Evolutionary conservation across 1,140 invertebrate species (phyloP).

Genomic region (Pantala flavescens): DNA sequence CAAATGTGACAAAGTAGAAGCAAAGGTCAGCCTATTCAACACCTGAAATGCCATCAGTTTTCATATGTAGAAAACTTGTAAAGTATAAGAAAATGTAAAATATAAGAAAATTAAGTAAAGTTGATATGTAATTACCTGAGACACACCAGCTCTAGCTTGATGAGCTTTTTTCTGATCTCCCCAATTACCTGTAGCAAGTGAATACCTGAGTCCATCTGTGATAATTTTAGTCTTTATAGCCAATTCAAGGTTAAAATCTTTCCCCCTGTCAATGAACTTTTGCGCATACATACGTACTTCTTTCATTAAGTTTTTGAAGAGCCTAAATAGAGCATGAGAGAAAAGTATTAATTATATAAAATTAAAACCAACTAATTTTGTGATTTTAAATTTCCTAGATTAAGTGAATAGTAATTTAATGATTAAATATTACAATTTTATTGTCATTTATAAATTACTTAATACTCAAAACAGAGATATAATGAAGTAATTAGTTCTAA

Average conservation of each 20-base stretch:
- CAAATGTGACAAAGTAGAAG: constrained; percentile 94
- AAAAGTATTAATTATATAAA: not conserved
- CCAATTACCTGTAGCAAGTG: constrained; percentile 98
- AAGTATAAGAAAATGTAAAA: not conserved
- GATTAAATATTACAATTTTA: too few relatives aligned
- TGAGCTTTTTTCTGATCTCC: constrained; percentile 99
- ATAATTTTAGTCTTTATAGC: constrained; percentile 97
- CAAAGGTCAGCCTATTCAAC: constrained; percentile 92
- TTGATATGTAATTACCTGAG: constrained; percentile 46
- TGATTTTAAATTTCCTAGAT: too few relatives aligned
- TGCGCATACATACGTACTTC: constrained; percentile 96
- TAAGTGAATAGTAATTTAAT: not conserved
- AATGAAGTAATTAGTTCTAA: too few relatives aligned
- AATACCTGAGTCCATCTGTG: constrained; percentile 95
- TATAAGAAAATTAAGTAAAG: constrained; percentile 25
- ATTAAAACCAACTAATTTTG: too few relatives aligned
- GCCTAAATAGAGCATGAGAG: constrained; percentile 30
- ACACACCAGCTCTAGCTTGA: constrained; percentile 88
- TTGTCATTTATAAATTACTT: too few relatives aligned
- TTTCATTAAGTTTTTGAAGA: constrained; percentile 90
- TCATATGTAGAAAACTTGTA: not conserved
- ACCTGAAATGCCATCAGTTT: constrained; percentile 64
- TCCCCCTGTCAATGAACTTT: constrained; percentile 96
- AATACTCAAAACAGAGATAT: too few relatives aligned
- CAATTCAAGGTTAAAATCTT: constrained; percentile 95